These are phyloP conservation scores for Lasaia peninsularis DNA, from an alignment of 1,140 invertebrate genomes.

Conservation along the genomic window DNA sequence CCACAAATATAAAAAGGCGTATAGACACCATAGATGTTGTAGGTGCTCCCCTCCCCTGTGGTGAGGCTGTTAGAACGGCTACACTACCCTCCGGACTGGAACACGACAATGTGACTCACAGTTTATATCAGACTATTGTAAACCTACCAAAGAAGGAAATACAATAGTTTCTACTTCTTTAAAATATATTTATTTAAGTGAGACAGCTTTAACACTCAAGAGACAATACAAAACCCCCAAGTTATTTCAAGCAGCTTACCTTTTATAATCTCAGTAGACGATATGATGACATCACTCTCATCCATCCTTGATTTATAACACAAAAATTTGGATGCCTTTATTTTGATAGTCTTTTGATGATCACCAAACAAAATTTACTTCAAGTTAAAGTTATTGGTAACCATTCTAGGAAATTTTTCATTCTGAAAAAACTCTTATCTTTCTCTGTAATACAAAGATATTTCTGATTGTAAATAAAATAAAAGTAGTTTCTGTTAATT, in stretches of 20 bases:
- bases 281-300: slow-evolving; percentile 68
- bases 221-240: too few species aligned
- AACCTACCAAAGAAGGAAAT: too few species aligned
- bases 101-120: too few species aligned
- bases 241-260: slow-evolving; percentile 36
- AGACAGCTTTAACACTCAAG: too few species aligned
- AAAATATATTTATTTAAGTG: too few species aligned
- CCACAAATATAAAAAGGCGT: too few species aligned
- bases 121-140: too few species aligned
- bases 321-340: slow-evolving; percentile 58
- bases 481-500: not conserved
- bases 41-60: too few species aligned
- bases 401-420: slow-evolving; percentile 1
- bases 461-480: not conserved
- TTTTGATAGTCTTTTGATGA: slow-evolving; percentile 41
- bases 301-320: slow-evolving; percentile 70
- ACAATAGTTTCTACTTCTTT: too few species aligned
- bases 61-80: too few species aligned
- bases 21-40: too few species aligned
- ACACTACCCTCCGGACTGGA: too few species aligned
- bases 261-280: slow-evolving; percentile 70
- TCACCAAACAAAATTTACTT: not conserved
- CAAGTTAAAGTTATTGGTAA: not conserved
- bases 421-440: not conserved
- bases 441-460: not conserved